Conservation (phyloP, 1,140 invertebrate species). For the Drosophila pruinosa region DNA sequence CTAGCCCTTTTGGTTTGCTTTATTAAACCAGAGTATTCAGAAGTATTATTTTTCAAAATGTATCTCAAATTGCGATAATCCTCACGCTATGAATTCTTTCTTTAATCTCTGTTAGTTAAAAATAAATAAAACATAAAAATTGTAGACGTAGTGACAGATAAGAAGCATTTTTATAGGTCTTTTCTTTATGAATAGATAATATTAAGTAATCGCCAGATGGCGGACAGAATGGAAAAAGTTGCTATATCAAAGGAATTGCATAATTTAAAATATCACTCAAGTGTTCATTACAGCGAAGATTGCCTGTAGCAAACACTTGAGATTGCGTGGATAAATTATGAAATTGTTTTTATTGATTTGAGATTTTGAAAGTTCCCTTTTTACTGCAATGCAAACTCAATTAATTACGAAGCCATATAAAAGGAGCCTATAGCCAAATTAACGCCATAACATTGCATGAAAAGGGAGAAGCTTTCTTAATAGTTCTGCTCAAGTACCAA, state of each 20-base stretch:
- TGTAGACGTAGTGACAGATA: conserved; percentile 30
- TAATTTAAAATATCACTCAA: not conserved
- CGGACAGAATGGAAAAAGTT: not conserved
- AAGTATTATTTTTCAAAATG: not conserved
- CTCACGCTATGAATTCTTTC: not conserved
- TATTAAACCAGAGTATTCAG: not conserved
- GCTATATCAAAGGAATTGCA: not conserved
- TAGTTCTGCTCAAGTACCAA: conserved; percentile 10
- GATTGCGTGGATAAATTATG: not conserved
- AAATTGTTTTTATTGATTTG: not conserved
- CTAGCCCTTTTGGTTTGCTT: too few relatives aligned
- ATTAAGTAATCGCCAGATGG: conserved; percentile 35
- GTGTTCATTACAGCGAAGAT: not conserved
- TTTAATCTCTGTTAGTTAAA: conserved; percentile 12
- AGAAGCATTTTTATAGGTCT: conserved; percentile 21
- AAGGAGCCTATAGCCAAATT: conserved; percentile 10
- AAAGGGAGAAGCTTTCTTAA: not conserved
- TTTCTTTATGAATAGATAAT: not conserved
- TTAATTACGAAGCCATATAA: conserved; percentile 17
- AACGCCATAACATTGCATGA: conserved; percentile 6
- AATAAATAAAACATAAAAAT: conserved; percentile 12
- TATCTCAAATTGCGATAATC: conserved; percentile 32
- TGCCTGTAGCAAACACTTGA: not conserved
- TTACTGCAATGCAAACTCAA: not conserved
- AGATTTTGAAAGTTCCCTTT: not conserved